Evolutionary conservation across 1,140 invertebrate genomes (phyloP).

Genomic region (Arion vulgaris): DNA sequence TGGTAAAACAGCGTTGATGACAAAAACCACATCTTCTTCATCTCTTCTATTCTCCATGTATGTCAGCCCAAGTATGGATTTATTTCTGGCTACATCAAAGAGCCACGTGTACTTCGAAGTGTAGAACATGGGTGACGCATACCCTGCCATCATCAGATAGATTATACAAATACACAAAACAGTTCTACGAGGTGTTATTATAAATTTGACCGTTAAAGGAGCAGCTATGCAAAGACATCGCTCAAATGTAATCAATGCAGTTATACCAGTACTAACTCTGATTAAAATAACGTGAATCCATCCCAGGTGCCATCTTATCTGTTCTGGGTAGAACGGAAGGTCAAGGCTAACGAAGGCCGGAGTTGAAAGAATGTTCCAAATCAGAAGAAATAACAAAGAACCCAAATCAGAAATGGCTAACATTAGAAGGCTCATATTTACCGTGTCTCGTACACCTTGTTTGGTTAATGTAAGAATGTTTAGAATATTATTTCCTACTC

Average conservation of each 20-base stretch:
- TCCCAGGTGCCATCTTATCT: not conserved
- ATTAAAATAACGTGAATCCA: not conserved
- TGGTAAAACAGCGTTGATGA: not conserved
- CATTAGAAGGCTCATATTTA: not conserved
- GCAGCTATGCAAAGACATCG: conserved; percentile 13
- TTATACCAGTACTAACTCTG: not conserved
- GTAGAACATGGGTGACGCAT: not conserved
- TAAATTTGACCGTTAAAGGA: not conserved
- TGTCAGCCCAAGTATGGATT: not conserved
- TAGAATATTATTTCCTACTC: not conserved
- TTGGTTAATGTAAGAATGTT: not conserved
- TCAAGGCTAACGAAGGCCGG: not conserved
- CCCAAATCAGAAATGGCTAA: conserved; percentile 1
- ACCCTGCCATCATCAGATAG: not conserved
- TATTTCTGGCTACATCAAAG: not conserved
- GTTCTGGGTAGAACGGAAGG: not conserved
- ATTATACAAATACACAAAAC: not conserved
- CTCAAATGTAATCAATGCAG: conserved; percentile 11
- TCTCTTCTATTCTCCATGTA: not conserved
- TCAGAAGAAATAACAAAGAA: not conserved
- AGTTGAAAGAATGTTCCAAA: not conserved
- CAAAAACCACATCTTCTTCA: not conserved
- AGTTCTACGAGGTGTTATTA: not conserved
- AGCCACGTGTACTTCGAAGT: not conserved
- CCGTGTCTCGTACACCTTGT: not conserved